Percentiles rank a stretch among this genome's conserved stretches.
phyloP scores from a whole-genome alignment of 1,140 invertebrate species.

The Magallana gigas region DNA sequence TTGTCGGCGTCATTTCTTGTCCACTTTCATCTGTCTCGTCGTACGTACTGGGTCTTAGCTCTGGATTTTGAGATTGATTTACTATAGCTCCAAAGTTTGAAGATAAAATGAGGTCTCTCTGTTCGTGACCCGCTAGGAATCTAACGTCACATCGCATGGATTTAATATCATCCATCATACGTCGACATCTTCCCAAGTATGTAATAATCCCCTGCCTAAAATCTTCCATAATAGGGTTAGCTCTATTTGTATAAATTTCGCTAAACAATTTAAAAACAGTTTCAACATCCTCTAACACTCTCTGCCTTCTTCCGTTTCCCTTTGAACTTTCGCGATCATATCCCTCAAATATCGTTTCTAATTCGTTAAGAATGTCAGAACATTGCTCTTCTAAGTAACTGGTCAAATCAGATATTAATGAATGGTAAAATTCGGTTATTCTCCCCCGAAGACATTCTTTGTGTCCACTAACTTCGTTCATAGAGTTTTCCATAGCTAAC shows the following conservation, averaged over 20 bases:
- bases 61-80: neutral
- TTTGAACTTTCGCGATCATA: neutral
- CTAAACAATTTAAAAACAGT: neutral
- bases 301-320: neutral
- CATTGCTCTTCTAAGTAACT: constrained; percentile 1
- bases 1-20: neutral
- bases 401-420: neutral
- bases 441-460: neutral
- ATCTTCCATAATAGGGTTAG: neutral
- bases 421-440: neutral
- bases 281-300: neutral
- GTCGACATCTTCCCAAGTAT: constrained; percentile 1
- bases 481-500: neutral
- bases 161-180: neutral
- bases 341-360: neutral
- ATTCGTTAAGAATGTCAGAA: neutral
- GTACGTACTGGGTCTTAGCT: neutral
- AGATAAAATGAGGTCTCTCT: neutral
- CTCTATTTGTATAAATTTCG: neutral
- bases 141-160: neutral
- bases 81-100: constrained; percentile 10
- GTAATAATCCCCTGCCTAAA: neutral
- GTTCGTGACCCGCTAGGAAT: neutral
- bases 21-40: neutral
- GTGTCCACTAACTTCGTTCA: neutral